Base-by-base conservation (phyloP, 1,140 invertebrate genomes). In the Tenebrio molitor region DNA sequence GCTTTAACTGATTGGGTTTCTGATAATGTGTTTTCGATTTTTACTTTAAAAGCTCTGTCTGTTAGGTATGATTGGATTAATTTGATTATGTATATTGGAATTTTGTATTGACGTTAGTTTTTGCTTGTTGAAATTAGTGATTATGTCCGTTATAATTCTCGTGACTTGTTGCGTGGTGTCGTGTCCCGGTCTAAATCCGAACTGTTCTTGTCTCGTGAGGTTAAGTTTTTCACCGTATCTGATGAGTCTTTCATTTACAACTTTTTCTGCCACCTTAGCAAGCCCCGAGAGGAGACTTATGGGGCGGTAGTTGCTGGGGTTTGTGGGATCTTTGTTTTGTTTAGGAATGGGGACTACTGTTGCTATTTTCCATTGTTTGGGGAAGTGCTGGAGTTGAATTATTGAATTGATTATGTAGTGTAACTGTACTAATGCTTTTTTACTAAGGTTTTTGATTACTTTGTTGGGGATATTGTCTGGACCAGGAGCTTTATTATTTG, bases 121-220 rank as follows among this genome's bases (percentile, higher is more conserved):
- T 0, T 69, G 33, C 5, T 63, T 69, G 63, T 82, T 83, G 16
- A 80, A 82, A 14, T 76, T 76, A 6, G 73, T 29, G 1, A 66
- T 71, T 1, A 84, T 80, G 34, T 80, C 74, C 15, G 81, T 79
- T 0, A 77, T 76, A 14, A 86, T 75, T 50, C 80, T 68, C 0
- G 78, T 42, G 1, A 84, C 19, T 69, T 84, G 83, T 63, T 83
- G 78, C 0, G 76, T 74, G 0, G 83, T 85, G 5, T 6, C 10
- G 15, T 46, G 42, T 46, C 10, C 10, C 12, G 12, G 19, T 74
- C 81, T 74, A 34, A 86, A 85, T 0, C 82, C 84, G 74, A 83
- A 84, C 71, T 86, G 82, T 4, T 81, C 34, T n/a, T n/a, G 53
- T 79, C 75, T 77, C 76, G 14, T 34, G n/a, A 70, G 4, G 81